A percentile compares a stretch with the other conserved stretches of the same genome.
phyloP scores from a whole-genome alignment of 2,888 invertebrate species.

The Dendrolimus houi region DNA sequence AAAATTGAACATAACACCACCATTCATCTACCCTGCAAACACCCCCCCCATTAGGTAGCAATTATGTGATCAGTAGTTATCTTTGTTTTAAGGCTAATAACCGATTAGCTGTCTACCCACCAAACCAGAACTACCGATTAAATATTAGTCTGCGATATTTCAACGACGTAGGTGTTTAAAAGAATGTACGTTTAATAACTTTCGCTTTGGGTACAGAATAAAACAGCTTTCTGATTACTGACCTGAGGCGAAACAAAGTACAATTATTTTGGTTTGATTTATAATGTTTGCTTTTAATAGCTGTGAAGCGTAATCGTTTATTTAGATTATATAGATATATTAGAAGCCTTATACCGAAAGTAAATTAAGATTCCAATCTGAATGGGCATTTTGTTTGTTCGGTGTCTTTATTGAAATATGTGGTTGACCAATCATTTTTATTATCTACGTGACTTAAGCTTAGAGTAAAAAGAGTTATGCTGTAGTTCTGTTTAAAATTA shows the following conservation, averaged over 20 bases:
- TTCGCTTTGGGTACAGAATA: constrained; percentile 41
- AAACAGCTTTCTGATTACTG: constrained; percentile 57
- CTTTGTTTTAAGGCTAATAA: too few species aligned
- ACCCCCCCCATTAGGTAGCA: too few species aligned
- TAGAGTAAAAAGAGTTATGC: too few species aligned
- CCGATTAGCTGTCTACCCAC: too few species aligned
- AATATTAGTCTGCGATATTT: constrained; percentile 3
- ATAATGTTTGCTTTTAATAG: constrained; percentile 61
- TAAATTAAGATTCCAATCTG: constrained; percentile 17
- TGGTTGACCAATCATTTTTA: background rate
- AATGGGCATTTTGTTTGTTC: background rate
- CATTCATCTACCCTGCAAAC: too few species aligned
- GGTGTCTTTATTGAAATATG: constrained; percentile 1
- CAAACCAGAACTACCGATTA: background rate
- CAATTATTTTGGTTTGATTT: constrained; percentile 61
- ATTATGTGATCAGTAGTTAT: too few species aligned
- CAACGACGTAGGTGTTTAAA: constrained; percentile 17
- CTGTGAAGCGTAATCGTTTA: constrained; percentile 47
- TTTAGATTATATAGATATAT: constrained; percentile 34
- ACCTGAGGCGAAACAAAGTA: constrained; percentile 65
- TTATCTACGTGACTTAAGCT: too few species aligned
- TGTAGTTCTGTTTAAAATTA: too few species aligned
- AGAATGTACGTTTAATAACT: constrained; percentile 29
- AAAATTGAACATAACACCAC: too few species aligned
- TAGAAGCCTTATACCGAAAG: constrained; percentile 18